Evolutionary conservation across 64 coral and sea anemone species (phyloP).

Genomic region (Porites lutea): DNA sequence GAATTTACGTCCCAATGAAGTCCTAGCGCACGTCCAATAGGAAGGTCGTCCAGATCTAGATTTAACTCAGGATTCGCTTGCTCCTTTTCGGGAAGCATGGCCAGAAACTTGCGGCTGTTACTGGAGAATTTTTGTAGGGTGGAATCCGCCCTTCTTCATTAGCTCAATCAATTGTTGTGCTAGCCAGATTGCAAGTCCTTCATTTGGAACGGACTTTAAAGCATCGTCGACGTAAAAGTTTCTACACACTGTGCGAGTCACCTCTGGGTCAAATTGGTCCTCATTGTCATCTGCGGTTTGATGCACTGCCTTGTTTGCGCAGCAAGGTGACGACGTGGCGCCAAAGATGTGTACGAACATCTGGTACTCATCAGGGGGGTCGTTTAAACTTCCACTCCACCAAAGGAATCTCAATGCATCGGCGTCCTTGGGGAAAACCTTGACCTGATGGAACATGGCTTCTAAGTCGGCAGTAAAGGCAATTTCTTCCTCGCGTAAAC

Average conservation of each 20-base stretch:
- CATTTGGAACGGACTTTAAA: not conserved
- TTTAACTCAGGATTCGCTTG: not conserved
- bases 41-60: slow-evolving; percentile 26
- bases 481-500: too few relatives aligned
- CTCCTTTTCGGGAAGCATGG: not conserved
- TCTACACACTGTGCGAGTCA: not conserved
- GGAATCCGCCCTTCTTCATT: not conserved
- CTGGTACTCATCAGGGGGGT: too few relatives aligned
- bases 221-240: not conserved
- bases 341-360: slow-evolving; percentile 6
- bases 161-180: not conserved
- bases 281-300: slow-evolving; percentile 24
- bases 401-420: too few relatives aligned
- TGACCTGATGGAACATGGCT: too few relatives aligned
- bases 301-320: not conserved
- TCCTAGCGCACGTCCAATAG: slow-evolving; percentile 30
- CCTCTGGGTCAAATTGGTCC: not conserved
- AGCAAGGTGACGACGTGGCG: slow-evolving; percentile 19
- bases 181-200: not conserved
- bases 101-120: slow-evolving; percentile 40
- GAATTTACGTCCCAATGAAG: slow-evolving; percentile 38
- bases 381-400: too few relatives aligned
- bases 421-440: too few relatives aligned
- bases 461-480: too few relatives aligned
- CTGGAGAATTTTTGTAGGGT: slow-evolving; percentile 43